Conservation (phyloP, 1,140 invertebrate species). For the Danaus plexippus region DNA sequence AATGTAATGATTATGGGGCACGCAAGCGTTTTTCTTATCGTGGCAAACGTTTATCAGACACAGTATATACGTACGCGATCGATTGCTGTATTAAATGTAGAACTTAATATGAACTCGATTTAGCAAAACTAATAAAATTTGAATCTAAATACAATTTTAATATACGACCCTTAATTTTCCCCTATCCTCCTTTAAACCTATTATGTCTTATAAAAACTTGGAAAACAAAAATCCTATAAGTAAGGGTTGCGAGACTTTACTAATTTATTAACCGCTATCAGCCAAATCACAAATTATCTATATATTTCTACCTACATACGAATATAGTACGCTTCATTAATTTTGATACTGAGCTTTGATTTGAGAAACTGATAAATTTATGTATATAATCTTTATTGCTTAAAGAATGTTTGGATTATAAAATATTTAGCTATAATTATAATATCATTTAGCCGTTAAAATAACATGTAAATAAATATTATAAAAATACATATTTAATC, state of each 20-base stretch:
- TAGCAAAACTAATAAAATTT: too few relatives aligned
- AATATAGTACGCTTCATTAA: slow-evolving; percentile 19
- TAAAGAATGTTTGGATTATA: too few relatives aligned
- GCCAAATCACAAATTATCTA: slow-evolving; percentile 53
- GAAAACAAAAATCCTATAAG: slow-evolving; percentile 17
- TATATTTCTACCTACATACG: slow-evolving; percentile 51
- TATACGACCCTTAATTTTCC: too few relatives aligned
- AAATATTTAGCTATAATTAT: too few relatives aligned
- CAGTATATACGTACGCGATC: not conserved
- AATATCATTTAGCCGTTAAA: too few relatives aligned
- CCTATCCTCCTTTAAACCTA: slow-evolving; percentile 10
- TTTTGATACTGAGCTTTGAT: slow-evolving; percentile 34
- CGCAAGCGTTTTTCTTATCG: slow-evolving; percentile 60
- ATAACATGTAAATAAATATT: too few relatives aligned
- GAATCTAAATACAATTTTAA: too few relatives aligned
- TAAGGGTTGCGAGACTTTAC: slow-evolving; percentile 43
- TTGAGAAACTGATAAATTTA: not conserved
- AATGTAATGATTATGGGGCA: slow-evolving; percentile 55
- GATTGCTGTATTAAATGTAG: too few relatives aligned
- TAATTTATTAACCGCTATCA: slow-evolving; percentile 68
- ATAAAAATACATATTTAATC: too few relatives aligned
- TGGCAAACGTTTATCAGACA: too few relatives aligned
- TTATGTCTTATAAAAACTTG: slow-evolving; percentile 1
- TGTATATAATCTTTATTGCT: too few relatives aligned
- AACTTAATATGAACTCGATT: too few relatives aligned